These are phyloP conservation scores for Mugil cephalus DNA, from an alignment of 2,113 vertebrate genomes.

Conservation along the genomic window DNA sequence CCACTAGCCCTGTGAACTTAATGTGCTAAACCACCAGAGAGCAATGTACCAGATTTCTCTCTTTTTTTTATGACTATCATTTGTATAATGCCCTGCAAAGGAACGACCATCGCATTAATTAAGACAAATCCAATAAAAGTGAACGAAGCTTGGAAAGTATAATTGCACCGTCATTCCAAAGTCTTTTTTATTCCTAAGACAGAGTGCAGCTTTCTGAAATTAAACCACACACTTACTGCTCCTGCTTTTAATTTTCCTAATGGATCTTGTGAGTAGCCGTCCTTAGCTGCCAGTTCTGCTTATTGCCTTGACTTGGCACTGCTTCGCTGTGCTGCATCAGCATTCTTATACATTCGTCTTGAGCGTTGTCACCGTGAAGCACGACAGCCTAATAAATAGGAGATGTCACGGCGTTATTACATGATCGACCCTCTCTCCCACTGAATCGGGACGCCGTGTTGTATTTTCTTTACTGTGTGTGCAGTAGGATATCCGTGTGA, in stretches of 20 bases:
- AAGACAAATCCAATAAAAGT: conserved; percentile 64
- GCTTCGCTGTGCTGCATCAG: conserved; percentile 71
- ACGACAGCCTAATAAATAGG: conserved; percentile 58
- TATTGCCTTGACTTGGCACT: conserved; percentile 66
- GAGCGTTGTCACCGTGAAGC: conserved; percentile 59
- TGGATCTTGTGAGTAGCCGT: conserved; percentile 70
- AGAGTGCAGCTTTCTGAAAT: conserved; percentile 67
- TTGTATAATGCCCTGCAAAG: conserved; percentile 43
- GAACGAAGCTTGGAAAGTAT: conserved; percentile 64
- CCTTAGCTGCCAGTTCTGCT: conserved; percentile 65
- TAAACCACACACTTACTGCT: conserved; percentile 62
- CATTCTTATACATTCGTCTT: conserved; percentile 71
- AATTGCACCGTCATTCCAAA: conserved; percentile 70
- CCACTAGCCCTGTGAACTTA: conserved; percentile 28
- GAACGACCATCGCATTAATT: conserved; percentile 56
- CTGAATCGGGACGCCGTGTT: conserved; percentile 16
- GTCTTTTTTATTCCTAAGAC: conserved; percentile 62
- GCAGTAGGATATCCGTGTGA: conserved; percentile 30
- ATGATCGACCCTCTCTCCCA: conserved; percentile 29
- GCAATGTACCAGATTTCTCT: conserved; percentile 39
- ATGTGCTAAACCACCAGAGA: conserved; percentile 45
- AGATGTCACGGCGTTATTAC: conserved; percentile 55
- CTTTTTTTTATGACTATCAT: conserved; percentile 20
- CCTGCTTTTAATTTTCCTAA: conserved; percentile 83
- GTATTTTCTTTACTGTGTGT: conserved; percentile 18